phyloP scores from a whole-genome alignment of 2,888 invertebrate genomes.

The Latrodectus elegans region DNA sequence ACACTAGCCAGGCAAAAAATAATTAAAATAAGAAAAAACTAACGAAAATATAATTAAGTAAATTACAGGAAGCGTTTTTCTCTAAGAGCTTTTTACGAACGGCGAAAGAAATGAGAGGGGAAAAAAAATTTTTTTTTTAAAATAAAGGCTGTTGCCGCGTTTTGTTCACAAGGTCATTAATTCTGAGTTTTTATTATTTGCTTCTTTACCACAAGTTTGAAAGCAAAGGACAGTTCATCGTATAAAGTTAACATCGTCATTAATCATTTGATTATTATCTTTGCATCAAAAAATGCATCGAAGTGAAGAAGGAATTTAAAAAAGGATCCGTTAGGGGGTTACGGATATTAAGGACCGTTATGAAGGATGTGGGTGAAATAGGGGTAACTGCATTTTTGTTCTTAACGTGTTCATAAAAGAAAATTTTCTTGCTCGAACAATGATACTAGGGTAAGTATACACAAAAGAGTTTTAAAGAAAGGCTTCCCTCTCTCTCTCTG shows the following conservation, averaged over 20 bases:
- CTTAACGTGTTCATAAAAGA: conserved; percentile 48
- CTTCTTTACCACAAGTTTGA: conserved; percentile 65
- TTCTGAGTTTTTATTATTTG: conserved; percentile 67
- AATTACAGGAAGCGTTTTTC: conserved; percentile 69
- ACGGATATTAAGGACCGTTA: conserved; percentile 26
- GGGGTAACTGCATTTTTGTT: conserved; percentile 45
- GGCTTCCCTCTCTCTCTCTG: conserved; percentile 7
- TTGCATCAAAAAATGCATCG: conserved; percentile 67
- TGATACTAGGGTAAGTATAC: conserved; percentile 42
- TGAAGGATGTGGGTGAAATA: conserved; percentile 33
- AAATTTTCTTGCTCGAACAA: conserved; percentile 35
- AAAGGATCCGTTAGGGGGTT: conserved; percentile 20
- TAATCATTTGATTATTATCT: conserved; percentile 69
- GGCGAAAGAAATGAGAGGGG: conserved; percentile 23
- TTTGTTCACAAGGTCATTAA: conserved; percentile 68
- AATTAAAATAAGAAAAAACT: conserved; percentile 55
- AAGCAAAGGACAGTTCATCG: conserved; percentile 69
- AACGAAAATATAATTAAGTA: conserved; percentile 69
- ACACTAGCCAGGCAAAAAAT: conserved; percentile 52
- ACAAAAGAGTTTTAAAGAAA: conserved; percentile 25
- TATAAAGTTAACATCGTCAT: conserved; percentile 66
- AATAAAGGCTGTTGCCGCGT: conserved; percentile 67
- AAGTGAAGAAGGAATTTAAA: conserved; percentile 48
- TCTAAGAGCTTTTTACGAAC: conserved; percentile 67
- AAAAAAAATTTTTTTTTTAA: conserved; percentile 45